Base-by-base conservation (phyloP, 1,140 invertebrate species). In the Xylocopa sonorina region DNA sequence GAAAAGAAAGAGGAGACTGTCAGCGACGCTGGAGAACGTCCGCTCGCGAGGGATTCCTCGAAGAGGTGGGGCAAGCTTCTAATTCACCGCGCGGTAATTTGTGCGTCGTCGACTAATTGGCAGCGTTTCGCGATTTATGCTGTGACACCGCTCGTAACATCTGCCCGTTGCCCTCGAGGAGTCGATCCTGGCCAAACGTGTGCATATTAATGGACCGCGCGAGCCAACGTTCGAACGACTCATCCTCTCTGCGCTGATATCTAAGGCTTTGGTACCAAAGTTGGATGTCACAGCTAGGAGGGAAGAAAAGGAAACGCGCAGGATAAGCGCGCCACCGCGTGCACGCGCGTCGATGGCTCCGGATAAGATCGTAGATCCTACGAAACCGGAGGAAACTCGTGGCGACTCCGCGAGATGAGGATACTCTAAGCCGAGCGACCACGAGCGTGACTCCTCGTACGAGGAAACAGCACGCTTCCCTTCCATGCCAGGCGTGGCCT, bases 121-220 rank as follows among this genome's bases (percentile, higher is more conserved):
- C 78, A 76, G 84, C 62, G 83, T 69, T 81, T 62, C 67, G 81
- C 83, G 82, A 89, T 90, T 89, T 89, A 89, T 89, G 83, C 79
- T 67, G 84, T 81, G 88, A 90, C 87, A 86, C 84, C 68, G 38
- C 55, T 79, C 57, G 84, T 74, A 89, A 86, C 88, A 88, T 89
- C 85, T 86, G 86, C 84, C 83, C 77, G 69, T 74, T 85, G 83
- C 85, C 88, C 86, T 63, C 63, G 53, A 82, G 86, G 79, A 87
- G 79, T 69, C 79, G 81, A 90, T 90, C 79, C 84, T 81, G 67
- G 72, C 82, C 84, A 87, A 90, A 90, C 89, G 89, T 89, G 89
- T 89, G 89, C 88, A 90, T 91, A 90, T 91, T 90, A 91, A 91
- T 90, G 87, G 88, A 73, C 63, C 77, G 81, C 78, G 76, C 72